Evolutionary conservation across 2,888 invertebrate genomes (phyloP), one percentile per base, ranked within the genome.

Genomic region (Spilarctia lutea): DNA sequence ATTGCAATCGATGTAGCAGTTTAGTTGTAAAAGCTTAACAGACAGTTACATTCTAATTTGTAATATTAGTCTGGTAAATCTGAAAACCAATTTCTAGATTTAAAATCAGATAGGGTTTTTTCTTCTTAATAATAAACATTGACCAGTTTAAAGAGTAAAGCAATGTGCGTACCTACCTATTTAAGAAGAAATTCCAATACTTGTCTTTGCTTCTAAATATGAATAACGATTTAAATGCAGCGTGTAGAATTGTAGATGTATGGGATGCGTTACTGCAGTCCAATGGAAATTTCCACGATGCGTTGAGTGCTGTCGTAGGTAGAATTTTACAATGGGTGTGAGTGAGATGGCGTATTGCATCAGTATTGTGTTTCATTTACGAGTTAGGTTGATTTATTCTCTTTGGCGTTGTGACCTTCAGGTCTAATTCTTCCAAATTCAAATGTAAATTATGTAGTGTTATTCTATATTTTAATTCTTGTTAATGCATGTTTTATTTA

Each of bases 201-300:
- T n/a, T 56, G 27, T 7, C 30, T 6, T 63, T 63, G 63, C 63
- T 63, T 63, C 30, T 35, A n/a, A 39, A 60, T 63, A 30, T 63
- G 33, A 68, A 68, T 45, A 48, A 68, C 24, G 24, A 48, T 48
- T 63, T 27, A 63, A 39, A 60, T 63, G 63, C 63, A 63, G 63
- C 63, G 30, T 2, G 4, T 33, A 33, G n/a, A n/a, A 2, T 3
- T 6, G 13, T 18, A 13, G 30, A 30, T 30, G 18, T 7, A 18
- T 16, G 4, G 63, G 63, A 42, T 63, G 39, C 30, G 30, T 42
- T 63, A 63, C 63, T 30, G 24, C 71, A 20, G 30, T 13, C 24
- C 71, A 30, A 13, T 42, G 71, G 71, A 71, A 71, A 71, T 63
- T 71, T 71, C 71, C 71, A 71, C 63, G 27, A 70, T 70, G 71